Evolutionary conservation across 2,797 vertebrate species (phyloP).

Genomic region (Manis pentadactyla): DNA sequence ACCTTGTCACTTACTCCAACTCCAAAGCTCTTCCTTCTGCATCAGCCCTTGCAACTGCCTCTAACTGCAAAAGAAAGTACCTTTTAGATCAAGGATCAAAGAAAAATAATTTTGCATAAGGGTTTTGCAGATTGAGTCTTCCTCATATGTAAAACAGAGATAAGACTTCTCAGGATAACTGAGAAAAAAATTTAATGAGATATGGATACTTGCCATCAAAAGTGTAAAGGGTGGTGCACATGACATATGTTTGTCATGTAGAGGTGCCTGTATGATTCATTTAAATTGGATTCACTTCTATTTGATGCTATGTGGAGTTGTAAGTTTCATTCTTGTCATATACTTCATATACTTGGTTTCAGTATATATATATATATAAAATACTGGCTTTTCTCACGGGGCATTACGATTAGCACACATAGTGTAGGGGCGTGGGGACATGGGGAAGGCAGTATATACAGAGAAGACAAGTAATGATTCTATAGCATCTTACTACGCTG

Average conservation of each 20-base stretch:
- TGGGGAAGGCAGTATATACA: too few relatives aligned
- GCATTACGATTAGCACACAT: too few relatives aligned
- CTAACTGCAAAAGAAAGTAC: not conserved
- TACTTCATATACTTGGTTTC: too few relatives aligned
- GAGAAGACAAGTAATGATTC: too few relatives aligned
- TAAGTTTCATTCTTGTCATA: not conserved
- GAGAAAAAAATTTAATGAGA: constrained; percentile 1
- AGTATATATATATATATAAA: too few relatives aligned
- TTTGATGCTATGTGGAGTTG: not conserved
- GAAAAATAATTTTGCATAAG: not conserved
- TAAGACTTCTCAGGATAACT: not conserved
- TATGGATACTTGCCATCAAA: not conserved
- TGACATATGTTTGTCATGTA: not conserved
- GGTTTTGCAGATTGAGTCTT: not conserved
- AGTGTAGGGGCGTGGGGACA: too few relatives aligned
- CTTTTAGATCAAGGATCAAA: not conserved
- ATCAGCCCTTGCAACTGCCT: not conserved
- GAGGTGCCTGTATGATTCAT: not conserved
- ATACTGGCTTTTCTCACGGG: too few relatives aligned
- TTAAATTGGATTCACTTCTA: not conserved
- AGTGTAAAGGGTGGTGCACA: not conserved
- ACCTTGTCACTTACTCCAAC: not conserved
- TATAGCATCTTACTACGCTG: too few relatives aligned
- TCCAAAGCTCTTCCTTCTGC: not conserved
- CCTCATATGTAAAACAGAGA: not conserved